These are phyloP conservation scores for Sigmodon hispidus DNA, from an alignment of 2,113 vertebrate genomes.

Conservation along the genomic window DNA sequence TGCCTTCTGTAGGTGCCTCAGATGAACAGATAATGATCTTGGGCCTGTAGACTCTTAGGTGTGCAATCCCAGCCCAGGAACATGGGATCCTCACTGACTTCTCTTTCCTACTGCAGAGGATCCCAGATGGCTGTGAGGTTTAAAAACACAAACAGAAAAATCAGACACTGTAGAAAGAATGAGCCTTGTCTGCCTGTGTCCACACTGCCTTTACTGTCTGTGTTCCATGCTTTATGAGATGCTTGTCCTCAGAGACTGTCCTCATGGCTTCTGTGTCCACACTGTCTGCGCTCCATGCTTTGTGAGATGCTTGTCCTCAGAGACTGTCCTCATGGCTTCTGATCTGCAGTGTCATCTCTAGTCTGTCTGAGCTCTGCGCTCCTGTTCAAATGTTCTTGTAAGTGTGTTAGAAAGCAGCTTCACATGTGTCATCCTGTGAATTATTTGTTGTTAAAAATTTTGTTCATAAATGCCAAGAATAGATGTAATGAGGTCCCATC, in stretches of 20 bases:
- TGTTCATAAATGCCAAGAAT: not conserved
- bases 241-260: not conserved
- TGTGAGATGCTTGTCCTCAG: not conserved
- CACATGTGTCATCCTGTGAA: not conserved
- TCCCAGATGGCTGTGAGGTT: not conserved
- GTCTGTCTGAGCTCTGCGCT: no score
- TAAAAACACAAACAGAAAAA: not conserved
- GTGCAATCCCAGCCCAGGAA: no score
- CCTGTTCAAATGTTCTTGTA: not conserved
- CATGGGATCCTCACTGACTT: not conserved
- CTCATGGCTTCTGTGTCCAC: not conserved
- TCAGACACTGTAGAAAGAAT: not conserved
- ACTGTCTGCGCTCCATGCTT: not conserved
- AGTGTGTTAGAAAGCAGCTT: not conserved
- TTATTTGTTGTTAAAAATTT: not conserved
- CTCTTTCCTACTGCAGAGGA: not conserved
- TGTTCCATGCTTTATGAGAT: not conserved
- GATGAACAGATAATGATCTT: not conserved
- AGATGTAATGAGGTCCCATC: not conserved
- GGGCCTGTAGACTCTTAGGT: not conserved
- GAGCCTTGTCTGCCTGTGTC: not conserved
- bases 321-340: not conserved
- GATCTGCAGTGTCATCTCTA: not conserved
- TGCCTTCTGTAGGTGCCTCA: not conserved
- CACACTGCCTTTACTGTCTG: no score